These are phyloP conservation scores for Mactromeris polynyma DNA, from an alignment of 2,888 invertebrate genomes.

Conservation along the genomic window DNA sequence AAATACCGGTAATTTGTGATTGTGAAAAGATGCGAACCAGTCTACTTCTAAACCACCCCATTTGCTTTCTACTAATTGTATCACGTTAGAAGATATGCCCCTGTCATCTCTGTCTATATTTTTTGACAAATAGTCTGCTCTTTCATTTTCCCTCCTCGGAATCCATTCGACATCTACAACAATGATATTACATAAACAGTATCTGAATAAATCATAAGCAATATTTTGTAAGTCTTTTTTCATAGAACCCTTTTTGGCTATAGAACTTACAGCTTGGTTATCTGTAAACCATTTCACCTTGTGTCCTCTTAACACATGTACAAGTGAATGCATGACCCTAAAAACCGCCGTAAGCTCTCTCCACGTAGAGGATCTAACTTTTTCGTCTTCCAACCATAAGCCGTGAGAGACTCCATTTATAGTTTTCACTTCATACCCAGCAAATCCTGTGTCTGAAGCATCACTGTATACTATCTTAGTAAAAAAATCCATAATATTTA, in stretches of 20 bases:
- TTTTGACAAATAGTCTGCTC: conserved; percentile 38
- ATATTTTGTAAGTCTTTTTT: conserved; percentile 55
- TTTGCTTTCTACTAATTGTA: conserved; percentile 27
- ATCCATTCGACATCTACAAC: conserved; percentile 55
- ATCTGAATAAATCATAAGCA: conserved; percentile 30
- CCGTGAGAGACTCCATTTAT: conserved; percentile 45
- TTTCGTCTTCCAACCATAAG: conserved; percentile 42
- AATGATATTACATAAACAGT: conserved; percentile 36
- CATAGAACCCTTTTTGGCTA: conserved; percentile 59
- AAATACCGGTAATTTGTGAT: conserved; percentile 44
- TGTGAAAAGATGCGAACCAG: conserved; percentile 52
- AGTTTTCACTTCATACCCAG: conserved; percentile 38
- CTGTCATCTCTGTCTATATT: conserved; percentile 59
- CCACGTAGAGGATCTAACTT: conserved; percentile 59
- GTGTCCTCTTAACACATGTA: conserved; percentile 41
- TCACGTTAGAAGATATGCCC: conserved; percentile 47
- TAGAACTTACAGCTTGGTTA: conserved; percentile 50
- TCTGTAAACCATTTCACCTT: conserved; percentile 63
- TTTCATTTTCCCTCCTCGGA: conserved; percentile 45
- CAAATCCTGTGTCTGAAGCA: conserved; percentile 49
- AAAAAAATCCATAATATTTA: conserved; percentile 2
- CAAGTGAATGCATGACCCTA: conserved; percentile 48
- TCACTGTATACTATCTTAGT: conserved; percentile 48
- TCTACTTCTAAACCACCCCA: conserved; percentile 42
- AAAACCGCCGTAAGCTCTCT: conserved; percentile 47